phyloP scores from a whole-genome alignment of 2,113 vertebrate species.

The Typhlomys cinereus region DNA sequence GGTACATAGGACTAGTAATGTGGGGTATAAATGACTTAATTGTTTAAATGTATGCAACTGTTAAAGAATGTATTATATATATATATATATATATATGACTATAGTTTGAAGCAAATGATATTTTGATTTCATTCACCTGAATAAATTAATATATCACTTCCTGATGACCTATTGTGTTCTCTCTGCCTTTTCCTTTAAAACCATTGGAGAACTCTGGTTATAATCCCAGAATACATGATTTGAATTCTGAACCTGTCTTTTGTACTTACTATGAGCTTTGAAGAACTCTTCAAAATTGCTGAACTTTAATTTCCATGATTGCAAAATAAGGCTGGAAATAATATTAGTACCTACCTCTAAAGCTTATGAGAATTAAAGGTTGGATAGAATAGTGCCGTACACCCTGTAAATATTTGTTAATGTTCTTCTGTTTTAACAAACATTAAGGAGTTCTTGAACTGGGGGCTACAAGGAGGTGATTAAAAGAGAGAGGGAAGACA shows the following conservation, averaged over 20 bases:
- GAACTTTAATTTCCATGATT: neutral
- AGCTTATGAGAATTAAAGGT: neutral
- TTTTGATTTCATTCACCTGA: neutral
- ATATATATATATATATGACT: neutral
- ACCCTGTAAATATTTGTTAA: neutral
- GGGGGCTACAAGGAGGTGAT: neutral
- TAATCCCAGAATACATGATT: neutral
- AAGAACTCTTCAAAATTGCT: constrained; percentile 1
- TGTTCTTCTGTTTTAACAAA: neutral
- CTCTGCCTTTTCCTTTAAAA: neutral
- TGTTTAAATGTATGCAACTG: too few species aligned
- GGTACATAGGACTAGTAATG: too few species aligned
- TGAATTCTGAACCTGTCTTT: neutral
- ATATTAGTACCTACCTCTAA: neutral
- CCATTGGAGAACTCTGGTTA: neutral
- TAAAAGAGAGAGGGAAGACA: neutral
- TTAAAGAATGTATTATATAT: too few species aligned
- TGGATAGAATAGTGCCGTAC: neutral
- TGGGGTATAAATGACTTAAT: too few species aligned
- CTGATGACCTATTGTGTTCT: neutral
- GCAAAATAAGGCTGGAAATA: neutral
- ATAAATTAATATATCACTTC: neutral
- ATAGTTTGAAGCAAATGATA: too few species aligned
- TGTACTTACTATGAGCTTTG: neutral
- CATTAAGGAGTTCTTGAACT: neutral